A percentile compares a stretch with the other conserved stretches of the same genome.
These are phyloP conservation scores for Drosophila persimilis DNA, from an alignment of 1,140 invertebrate genomes.

Conservation along the genomic window DNA sequence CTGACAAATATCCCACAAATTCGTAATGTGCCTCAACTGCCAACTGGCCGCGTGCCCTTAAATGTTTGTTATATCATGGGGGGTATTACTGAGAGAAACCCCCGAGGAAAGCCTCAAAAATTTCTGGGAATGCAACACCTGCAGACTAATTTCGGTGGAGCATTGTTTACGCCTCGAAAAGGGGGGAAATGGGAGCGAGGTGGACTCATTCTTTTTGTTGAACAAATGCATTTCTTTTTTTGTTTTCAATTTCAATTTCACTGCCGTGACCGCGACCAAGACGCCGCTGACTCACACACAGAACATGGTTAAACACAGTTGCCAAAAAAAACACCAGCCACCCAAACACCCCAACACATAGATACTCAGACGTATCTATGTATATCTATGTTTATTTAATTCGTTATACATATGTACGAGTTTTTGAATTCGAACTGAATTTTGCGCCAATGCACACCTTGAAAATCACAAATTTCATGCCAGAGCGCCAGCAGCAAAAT, in stretches of 20 bases:
- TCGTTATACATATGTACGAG: background rate
- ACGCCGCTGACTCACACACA: conserved; percentile 58
- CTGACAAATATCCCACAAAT: conserved; percentile 14
- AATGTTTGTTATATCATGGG: conserved; percentile 12
- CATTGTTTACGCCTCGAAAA: conserved; percentile 63
- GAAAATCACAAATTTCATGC: conserved; percentile 45
- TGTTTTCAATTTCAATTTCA: conserved; percentile 53
- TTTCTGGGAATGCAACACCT: conserved; percentile 37
- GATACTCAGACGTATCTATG: too few relatives aligned
- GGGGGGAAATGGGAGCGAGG: conserved; percentile 26
- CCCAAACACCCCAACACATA: conserved; percentile 16
- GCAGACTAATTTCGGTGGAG: conserved; percentile 30
- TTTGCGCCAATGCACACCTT: conserved; percentile 46
- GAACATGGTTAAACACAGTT: conserved; percentile 25
- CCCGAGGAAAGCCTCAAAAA: conserved; percentile 1
- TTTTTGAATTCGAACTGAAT: conserved; percentile 11
- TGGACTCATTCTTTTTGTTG: conserved; percentile 33
- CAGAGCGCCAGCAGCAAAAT: conserved; percentile 38
- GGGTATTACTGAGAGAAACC: background rate
- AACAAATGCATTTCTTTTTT: conserved; percentile 59
- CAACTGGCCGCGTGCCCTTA: conserved; percentile 38
- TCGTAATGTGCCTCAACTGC: conserved; percentile 32
- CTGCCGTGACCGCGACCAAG: conserved; percentile 62
- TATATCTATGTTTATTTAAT: conserved; percentile 7
- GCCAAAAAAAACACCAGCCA: conserved; percentile 49